Conservation (phyloP, 2,888 invertebrate species). For the Drosophila stalkeri region DNA sequence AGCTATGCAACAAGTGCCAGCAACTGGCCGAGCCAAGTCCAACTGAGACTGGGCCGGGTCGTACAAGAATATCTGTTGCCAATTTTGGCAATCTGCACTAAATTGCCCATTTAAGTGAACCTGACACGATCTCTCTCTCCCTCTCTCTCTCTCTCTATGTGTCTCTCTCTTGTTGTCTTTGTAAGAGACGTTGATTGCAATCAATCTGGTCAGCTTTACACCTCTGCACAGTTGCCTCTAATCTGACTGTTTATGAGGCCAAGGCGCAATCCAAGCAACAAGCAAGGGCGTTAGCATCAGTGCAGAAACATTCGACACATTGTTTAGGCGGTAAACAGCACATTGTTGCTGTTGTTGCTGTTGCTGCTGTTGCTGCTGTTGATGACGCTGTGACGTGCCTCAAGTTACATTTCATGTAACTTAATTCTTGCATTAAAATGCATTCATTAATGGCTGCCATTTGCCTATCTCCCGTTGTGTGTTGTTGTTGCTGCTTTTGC, state of each 20-base stretch:
- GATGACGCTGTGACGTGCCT: constrained; percentile 57
- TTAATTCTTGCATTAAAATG: constrained; percentile 83
- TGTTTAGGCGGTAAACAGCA: constrained; percentile 59
- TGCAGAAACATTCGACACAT: constrained; percentile 66
- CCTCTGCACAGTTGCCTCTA: constrained; percentile 53
- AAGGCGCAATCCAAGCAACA: constrained; percentile 53
- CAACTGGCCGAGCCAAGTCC: constrained; percentile 31
- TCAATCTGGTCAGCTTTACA: constrained; percentile 73
- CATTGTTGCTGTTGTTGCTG: constrained; percentile 16
- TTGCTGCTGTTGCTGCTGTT: constrained; percentile 25
- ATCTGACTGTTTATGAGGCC: constrained; percentile 69
- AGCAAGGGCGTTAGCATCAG: constrained; percentile 76
- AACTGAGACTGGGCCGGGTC: constrained; percentile 44
- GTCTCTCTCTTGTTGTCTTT: neutral
- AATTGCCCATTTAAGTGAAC: constrained; percentile 76
- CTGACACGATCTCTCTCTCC: constrained; percentile 35
- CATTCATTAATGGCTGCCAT: constrained; percentile 73
- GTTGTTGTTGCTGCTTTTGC: constrained; percentile 16
- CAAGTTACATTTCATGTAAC: constrained; percentile 78
- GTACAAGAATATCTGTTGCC: constrained; percentile 68
- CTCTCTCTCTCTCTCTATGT: constrained; percentile 2
- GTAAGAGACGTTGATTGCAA: constrained; percentile 60
- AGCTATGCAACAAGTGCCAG: constrained; percentile 65
- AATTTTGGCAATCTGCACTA: constrained; percentile 77
- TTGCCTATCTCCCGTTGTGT: constrained; percentile 10